Evolutionary conservation across 2,797 vertebrate genomes (phyloP), one percentile per base, ranked within the genome.

Genomic region (Hippoglossus hippoglossus): DNA sequence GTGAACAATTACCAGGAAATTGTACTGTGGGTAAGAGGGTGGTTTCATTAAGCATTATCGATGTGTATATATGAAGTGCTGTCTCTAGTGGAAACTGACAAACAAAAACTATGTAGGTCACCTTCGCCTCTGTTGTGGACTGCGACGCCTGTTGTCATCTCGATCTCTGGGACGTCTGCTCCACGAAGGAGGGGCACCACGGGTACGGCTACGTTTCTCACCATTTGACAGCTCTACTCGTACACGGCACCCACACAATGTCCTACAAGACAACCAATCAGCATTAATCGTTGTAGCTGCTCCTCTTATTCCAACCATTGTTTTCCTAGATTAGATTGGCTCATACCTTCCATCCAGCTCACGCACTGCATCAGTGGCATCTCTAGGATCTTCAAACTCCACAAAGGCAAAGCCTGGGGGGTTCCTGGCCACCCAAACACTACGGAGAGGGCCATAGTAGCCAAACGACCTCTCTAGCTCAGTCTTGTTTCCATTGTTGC

Each of bases 401-500:
- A 99, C 97, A 67, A 99, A 99, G 15, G 97, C 98, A 63, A 99
- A 99, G 12, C 98, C 98, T 1, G 98, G 98, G 63, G 98, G 98
- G 81, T 98, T 99, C 65, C 98, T 95, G 1, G 98, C 98, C 86
- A 99, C 98, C 98, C 98, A 99, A 3, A 99, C 98, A 24, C 97
- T 99, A 39, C 97, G 95, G 62, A 99, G 95, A 5, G 98, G 98
- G 69, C 98, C 97, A 11, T 99, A 98, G 86, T 98, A 99, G 77
- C 98, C 97, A 75, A 99, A 99, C 0, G 97, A 92, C 67, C 97
- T 86, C 75, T 99, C 98, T 79, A 99, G 64, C 81, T 99, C 98
- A 0, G 98, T 98, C 87, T 99, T 99, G 93, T 99, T 99, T 79
- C 98, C 98, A 95, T 98, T 99, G 86, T 98, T 99, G 31, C 98